A percentile compares a stretch with the other conserved stretches of the same genome.
Conservation (phyloP, 1,140 invertebrate genomes). For the Venturia canescens region DNA sequence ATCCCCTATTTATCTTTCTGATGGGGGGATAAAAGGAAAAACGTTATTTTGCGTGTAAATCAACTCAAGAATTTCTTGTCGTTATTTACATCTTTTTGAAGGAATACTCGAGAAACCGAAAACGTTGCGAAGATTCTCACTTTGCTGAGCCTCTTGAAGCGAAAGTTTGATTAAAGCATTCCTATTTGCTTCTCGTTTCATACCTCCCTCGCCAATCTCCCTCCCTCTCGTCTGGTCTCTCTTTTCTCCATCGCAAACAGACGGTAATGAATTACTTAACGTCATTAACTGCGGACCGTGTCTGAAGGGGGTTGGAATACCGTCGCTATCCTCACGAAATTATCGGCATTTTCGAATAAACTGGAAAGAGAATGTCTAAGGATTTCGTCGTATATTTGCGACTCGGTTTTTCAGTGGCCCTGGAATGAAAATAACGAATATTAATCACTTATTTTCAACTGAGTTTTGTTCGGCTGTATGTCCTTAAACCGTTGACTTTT, state of each 20-base stretch:
- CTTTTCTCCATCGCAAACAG: conserved; percentile 46
- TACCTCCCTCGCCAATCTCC: not conserved
- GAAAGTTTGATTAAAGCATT: conserved; percentile 43
- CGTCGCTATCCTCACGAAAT: conserved; percentile 27
- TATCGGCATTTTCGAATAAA: conserved; percentile 20
- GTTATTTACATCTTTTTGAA: conserved; percentile 7
- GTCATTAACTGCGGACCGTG: conserved; percentile 9
- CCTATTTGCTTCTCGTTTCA: not conserved
- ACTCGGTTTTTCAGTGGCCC: not conserved
- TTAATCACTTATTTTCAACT: no score
- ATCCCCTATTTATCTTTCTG: conserved; percentile 4
- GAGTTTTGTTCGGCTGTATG: no score
- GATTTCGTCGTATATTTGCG: not conserved
- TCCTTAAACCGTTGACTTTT: no score
- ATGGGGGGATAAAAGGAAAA: not conserved
- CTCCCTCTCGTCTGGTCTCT: not conserved
- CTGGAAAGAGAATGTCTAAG: conserved; percentile 26
- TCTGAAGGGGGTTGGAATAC: not conserved
- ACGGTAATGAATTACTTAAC: conserved; percentile 56
- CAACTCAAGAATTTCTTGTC: not conserved
- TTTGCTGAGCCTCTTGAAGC: not conserved
- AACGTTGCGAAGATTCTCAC: not conserved
- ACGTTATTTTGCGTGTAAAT: conserved; percentile 7
- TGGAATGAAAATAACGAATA: no score
- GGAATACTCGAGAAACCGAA: conserved; percentile 1